phyloP scores from a whole-genome alignment of 2,888 invertebrate species.

The Gastrophysa polygoni region DNA sequence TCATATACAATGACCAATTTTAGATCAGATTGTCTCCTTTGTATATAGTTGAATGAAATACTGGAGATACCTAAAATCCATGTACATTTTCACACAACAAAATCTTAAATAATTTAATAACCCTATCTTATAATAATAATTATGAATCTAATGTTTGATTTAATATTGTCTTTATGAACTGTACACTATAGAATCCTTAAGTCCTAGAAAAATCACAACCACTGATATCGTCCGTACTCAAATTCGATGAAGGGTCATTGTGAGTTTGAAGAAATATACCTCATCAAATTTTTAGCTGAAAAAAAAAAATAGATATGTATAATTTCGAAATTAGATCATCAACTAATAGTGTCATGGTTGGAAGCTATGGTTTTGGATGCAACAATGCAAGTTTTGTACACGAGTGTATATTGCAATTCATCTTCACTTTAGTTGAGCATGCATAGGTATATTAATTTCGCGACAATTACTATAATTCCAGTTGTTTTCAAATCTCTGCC shows the following conservation, averaged over 20 bases:
- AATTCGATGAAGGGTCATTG: constrained; percentile 23
- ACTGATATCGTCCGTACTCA: constrained; percentile 30
- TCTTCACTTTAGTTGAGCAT: no score
- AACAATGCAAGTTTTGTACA: no score
- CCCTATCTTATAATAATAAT: background rate
- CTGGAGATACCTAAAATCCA: background rate
- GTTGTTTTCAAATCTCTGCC: no score
- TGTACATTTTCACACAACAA: background rate
- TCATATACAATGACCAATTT: no score
- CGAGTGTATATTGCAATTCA: no score
- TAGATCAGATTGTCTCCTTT: no score
- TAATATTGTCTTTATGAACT: constrained; percentile 21
- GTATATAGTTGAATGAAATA: background rate
- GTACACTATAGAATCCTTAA: constrained; percentile 31
- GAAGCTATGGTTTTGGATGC: no score
- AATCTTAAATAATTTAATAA: background rate
- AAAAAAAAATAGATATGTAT: constrained; percentile 12
- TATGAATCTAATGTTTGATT: constrained; percentile 3
- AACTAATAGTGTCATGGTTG: background rate
- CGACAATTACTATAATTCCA: no score
- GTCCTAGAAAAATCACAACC: constrained; percentile 34
- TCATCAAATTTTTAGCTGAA: constrained; percentile 33
- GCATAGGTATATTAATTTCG: no score
- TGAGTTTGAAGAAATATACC: constrained; percentile 34
- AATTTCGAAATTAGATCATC: background rate